A percentile compares a stretch with the other conserved stretches of the same genome.
These are phyloP conservation scores for Sicus ferrugineus DNA, from an alignment of 2,888 invertebrate species.

Conservation along the genomic window DNA sequence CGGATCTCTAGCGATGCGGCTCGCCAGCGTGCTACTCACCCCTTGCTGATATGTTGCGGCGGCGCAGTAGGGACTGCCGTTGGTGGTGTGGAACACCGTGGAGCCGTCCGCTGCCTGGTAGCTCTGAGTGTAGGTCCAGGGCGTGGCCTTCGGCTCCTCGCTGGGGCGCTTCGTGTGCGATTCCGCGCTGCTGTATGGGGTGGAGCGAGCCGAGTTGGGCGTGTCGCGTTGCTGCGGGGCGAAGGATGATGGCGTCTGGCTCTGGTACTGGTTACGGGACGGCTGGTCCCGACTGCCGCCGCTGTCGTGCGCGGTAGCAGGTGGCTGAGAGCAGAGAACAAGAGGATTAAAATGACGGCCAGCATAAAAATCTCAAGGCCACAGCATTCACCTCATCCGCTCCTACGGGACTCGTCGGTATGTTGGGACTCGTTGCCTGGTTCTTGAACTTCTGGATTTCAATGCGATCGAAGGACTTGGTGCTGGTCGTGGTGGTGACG, in stretches of 20 bases:
- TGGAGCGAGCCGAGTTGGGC: slow-evolving; percentile 58
- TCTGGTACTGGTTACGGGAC: slow-evolving; percentile 41
- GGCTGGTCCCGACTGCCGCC: slow-evolving; percentile 29
- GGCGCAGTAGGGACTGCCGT: slow-evolving; percentile 57
- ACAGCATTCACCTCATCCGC: slow-evolving; percentile 45
- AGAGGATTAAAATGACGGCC: background rate
- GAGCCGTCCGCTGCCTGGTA: slow-evolving; percentile 62
- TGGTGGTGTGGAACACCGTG: slow-evolving; percentile 60
- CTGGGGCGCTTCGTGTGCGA: slow-evolving; percentile 35
- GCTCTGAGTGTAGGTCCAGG: slow-evolving; percentile 61
- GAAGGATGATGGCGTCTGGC: slow-evolving; percentile 46
- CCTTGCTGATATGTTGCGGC: slow-evolving; percentile 65
- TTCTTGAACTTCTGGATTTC: slow-evolving; percentile 64
- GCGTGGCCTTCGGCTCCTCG: slow-evolving; percentile 41
- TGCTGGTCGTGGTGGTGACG: slow-evolving; percentile 57
- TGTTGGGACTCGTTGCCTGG: slow-evolving; percentile 65
- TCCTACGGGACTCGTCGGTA: slow-evolving; percentile 49
- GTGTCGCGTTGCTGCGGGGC: slow-evolving; percentile 50
- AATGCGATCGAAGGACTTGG: slow-evolving; percentile 60
- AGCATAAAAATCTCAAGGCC: too few species aligned
- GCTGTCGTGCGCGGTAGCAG: background rate
- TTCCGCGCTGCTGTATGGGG: slow-evolving; percentile 56
- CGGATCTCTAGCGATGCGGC: too few species aligned
- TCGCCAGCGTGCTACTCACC: slow-evolving; percentile 46
- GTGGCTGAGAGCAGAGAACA: background rate